A percentile compares a stretch with the other conserved stretches of the same genome.
Conservation (phyloP, 2,888 invertebrate species). For the Clunio marinus region DNA sequence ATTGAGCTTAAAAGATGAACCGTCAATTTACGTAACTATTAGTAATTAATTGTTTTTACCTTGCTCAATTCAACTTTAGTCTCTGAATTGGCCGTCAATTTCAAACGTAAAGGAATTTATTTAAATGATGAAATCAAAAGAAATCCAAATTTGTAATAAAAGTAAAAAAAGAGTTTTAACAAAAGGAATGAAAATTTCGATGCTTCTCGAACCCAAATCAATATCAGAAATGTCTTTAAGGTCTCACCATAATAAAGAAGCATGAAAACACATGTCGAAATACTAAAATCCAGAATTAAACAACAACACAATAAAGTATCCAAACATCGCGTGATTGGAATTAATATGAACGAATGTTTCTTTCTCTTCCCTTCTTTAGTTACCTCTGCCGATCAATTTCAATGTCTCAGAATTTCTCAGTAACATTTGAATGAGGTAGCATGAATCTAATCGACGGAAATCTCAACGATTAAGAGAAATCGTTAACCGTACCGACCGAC, state of each 20-base stretch:
- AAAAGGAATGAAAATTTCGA: too few relatives aligned
- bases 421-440: background rate
- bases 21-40: background rate
- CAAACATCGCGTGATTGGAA: slow-evolving; percentile 32
- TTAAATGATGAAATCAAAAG: background rate
- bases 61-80: background rate
- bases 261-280: slow-evolving; percentile 6
- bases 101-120: background rate
- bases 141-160: background rate
- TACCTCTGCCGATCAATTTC: slow-evolving; percentile 12
- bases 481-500: background rate
- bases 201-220: slow-evolving; percentile 26
- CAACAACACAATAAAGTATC: background rate
- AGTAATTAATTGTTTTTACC: slow-evolving; percentile 4
- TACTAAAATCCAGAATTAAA: background rate
- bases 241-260: background rate
- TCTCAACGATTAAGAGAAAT: slow-evolving; percentile 4
- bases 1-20: slow-evolving; percentile 11
- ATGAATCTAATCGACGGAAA: background rate
- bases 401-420: slow-evolving; percentile 2
- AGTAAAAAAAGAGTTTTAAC: background rate
- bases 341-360: slow-evolving; percentile 6
- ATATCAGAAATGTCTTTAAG: slow-evolving; percentile 12
- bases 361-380: background rate
- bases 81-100: background rate